A percentile compares a stretch with the other conserved stretches of the same genome.
Conservation (phyloP, 2,888 invertebrate species). For the Drosophila monieri region DNA sequence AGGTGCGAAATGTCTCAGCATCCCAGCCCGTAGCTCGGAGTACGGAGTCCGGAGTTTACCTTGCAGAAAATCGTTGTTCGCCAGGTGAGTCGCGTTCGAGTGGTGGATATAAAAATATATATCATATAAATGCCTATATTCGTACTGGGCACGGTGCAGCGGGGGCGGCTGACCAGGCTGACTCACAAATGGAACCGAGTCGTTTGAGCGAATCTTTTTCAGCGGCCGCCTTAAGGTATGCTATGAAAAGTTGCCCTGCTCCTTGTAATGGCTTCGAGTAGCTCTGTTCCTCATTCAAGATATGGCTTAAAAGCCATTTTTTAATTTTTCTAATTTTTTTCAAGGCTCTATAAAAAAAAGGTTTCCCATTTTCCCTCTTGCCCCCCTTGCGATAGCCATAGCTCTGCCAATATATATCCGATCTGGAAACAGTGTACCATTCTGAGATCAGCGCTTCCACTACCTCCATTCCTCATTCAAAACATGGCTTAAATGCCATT, state of each 20-base stretch:
- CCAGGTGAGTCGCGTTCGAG: slow-evolving; percentile 13
- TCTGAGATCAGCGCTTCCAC: no score
- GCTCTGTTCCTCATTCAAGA: no score
- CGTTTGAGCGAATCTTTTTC: neutral
- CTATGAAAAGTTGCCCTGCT: neutral
- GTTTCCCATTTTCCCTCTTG: no score
- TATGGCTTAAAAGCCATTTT: no score
- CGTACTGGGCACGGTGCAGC: neutral
- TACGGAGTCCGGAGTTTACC: slow-evolving; percentile 29
- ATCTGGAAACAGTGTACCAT: no score
- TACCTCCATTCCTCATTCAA: no score
- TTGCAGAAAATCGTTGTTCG: slow-evolving; percentile 52
- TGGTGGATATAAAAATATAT: slow-evolving; percentile 7
- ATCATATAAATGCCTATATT: slow-evolving; percentile 10
- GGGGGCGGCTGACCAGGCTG: slow-evolving; percentile 3
- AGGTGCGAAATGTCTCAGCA: slow-evolving; percentile 72
- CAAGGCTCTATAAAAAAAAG: no score
- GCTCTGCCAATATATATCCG: no score
- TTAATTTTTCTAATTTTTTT: no score
- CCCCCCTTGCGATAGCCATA: no score
- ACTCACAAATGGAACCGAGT: slow-evolving; percentile 2
- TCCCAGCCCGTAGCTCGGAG: slow-evolving; percentile 2
- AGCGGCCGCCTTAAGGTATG: slow-evolving; percentile 4
- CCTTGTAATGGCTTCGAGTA: no score
- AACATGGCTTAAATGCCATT: no score